These are phyloP conservation scores for Cephus sareptanus DNA, from an alignment of 2,888 invertebrate species.

Conservation along the genomic window DNA sequence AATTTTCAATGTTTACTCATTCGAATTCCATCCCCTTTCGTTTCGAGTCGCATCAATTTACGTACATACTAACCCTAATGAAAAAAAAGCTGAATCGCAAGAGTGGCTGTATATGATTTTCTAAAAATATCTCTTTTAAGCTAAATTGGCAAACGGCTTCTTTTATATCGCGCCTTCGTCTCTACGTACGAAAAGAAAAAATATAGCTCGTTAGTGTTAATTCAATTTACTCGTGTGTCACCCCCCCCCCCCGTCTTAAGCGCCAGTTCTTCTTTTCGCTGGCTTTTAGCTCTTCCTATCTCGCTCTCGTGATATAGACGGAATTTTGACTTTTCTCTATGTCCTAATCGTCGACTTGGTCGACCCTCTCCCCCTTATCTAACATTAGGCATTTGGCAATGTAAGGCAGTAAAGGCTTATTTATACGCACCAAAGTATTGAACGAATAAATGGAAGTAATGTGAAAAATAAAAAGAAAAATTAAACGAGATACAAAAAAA, in stretches of 20 bases:
- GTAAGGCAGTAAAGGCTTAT: conserved; percentile 46
- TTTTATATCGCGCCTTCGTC: background rate
- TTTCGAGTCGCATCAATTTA: background rate
- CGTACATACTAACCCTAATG: background rate
- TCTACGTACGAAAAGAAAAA: background rate
- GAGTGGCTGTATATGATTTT: conserved; percentile 27
- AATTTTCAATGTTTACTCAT: background rate
- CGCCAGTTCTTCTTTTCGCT: background rate
- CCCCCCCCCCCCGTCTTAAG: background rate
- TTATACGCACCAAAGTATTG: background rate
- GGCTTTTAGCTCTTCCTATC: background rate
- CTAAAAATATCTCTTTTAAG: conserved; percentile 37
- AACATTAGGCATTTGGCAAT: conserved; percentile 54
- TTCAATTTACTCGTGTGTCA: background rate
- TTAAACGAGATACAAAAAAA: background rate
- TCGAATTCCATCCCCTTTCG: background rate
- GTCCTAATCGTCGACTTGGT: background rate
- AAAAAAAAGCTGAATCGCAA: conserved; percentile 17
- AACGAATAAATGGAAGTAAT: background rate
- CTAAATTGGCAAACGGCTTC: background rate
- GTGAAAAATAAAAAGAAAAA: background rate
- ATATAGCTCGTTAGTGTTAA: background rate
- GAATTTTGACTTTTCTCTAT: background rate
- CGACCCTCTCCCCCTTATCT: background rate
- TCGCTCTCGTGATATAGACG: background rate